Base-by-base conservation (phyloP, 2,797 vertebrate species). In the Lycodopsis pacificus region DNA sequence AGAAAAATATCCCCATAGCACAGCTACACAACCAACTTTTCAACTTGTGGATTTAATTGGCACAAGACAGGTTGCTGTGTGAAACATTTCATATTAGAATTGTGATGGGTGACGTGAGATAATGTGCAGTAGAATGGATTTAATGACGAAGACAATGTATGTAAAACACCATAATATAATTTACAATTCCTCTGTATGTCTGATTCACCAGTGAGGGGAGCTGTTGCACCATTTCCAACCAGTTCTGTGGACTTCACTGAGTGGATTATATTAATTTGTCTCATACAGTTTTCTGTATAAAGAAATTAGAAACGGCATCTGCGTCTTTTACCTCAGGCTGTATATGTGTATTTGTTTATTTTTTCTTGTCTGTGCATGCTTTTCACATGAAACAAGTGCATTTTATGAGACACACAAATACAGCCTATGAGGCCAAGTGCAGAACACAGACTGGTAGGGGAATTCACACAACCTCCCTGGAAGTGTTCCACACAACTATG, bases 381-480 rank as follows among this genome's bases (percentile, higher is more conserved):
- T 32, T 36, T 38, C 40, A 59, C 40, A 58, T 54, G 27, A 72
- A 67, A 71, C 25, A 56, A 34, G 5, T 62, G 14, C 1, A 19
- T 49, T 7, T 49, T 53, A 57, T 38, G 22, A 46, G 12, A 36
- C 12, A 66, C 8, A 53, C 42, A 73, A 19, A 68, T 12, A n/a
- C 20, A 46, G 14, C n/a, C 7, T 49, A 67, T 51, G 22, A 66
- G 44, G 19, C 15, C 27, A 25, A 51, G 42, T 40, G 25, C 32
- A 36, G 19, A 74, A 77, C 69, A 65, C 56, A 69, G 25, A 61
- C 57, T 59, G 49, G 42, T 17, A 78, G 46, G 63, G 76, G 59
- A 78, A 86, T n/a, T 81, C 82, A 63, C 67, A 73, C 76, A 82
- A 87, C 66, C 32, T 53, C 62, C 62, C 69, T 85, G 85, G 79